phyloP scores from a whole-genome alignment of 2,113 vertebrate species.

The Trachemys scripta region DNA sequence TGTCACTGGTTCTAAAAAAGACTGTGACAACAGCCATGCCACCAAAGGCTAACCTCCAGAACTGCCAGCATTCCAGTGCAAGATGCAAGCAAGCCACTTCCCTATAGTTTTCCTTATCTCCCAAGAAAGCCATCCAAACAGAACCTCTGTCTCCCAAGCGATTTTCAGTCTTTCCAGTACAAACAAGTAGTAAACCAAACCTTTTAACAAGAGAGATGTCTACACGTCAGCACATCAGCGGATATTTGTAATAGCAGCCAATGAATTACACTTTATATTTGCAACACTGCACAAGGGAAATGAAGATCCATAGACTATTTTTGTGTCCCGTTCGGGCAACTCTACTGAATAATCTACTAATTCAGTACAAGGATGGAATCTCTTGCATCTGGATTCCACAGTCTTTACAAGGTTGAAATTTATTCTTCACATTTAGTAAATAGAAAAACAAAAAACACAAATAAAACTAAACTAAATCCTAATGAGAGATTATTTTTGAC shows the following conservation, averaged over 20 bases:
- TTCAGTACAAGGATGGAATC: background rate
- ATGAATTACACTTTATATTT: background rate
- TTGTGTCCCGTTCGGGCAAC: background rate
- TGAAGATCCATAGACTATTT: background rate
- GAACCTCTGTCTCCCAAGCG: background rate
- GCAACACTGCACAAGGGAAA: background rate
- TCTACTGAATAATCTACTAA: accelerated
- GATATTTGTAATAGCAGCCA: background rate
- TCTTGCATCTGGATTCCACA: background rate
- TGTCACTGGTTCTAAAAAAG: background rate
- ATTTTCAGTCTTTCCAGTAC: background rate
- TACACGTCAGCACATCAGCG: background rate
- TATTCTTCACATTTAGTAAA: background rate
- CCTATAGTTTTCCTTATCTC: constrained; percentile 8
- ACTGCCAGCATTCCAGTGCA: background rate
- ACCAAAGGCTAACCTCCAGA: background rate
- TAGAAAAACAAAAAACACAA: background rate
- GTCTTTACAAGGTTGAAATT: background rate
- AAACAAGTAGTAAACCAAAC: constrained; percentile 31
- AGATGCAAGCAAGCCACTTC: background rate
- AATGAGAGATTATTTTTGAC: background rate
- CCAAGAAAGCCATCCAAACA: background rate
- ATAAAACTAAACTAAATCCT: background rate
- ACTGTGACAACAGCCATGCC: background rate
- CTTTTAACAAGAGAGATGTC: constrained; percentile 12